Percentiles rank a stretch among this genome's conserved stretches.
phyloP scores from a whole-genome alignment of 2,888 invertebrate genomes.

The Fragum fragum region DNA sequence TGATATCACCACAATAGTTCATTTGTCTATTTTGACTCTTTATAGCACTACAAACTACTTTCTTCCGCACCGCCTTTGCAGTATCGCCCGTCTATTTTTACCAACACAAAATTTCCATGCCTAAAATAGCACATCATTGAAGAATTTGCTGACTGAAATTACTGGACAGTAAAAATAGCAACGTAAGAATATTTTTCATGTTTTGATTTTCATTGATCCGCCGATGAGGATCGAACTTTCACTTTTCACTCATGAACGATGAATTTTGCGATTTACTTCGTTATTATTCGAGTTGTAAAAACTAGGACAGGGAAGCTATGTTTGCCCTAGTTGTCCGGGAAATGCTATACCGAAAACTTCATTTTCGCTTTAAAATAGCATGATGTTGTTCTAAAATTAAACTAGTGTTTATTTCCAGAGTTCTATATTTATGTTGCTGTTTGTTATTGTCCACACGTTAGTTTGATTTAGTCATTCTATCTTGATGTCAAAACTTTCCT shows the following conservation, averaged over 20 bases:
- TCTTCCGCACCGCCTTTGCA: constrained; percentile 61
- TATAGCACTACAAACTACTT: constrained; percentile 60
- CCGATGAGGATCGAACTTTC: constrained; percentile 10
- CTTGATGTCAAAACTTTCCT: too few species aligned
- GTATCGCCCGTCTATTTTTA: constrained; percentile 64
- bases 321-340: constrained; percentile 15
- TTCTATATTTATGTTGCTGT: constrained; percentile 22
- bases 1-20: too few species aligned
- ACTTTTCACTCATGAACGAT: not conserved
- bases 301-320: constrained; percentile 9
- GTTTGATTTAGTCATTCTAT: not conserved
- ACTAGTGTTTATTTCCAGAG: constrained; percentile 43
- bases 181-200: constrained; percentile 77
- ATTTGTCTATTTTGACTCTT: too few species aligned
- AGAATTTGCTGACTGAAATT: constrained; percentile 74
- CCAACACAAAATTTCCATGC: constrained; percentile 67
- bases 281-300: not conserved
- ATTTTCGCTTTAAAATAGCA: constrained; percentile 44
- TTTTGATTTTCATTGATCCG: constrained; percentile 75
- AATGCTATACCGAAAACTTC: constrained; percentile 27
- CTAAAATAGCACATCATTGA: constrained; percentile 65
- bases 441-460: not conserved
- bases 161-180: constrained; percentile 86
- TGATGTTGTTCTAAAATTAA: constrained; percentile 51
- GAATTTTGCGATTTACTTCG: not conserved